Evolutionary conservation across 2,113 vertebrate species (phyloP).

Genomic region (Trichomycterus rosablanca): DNA sequence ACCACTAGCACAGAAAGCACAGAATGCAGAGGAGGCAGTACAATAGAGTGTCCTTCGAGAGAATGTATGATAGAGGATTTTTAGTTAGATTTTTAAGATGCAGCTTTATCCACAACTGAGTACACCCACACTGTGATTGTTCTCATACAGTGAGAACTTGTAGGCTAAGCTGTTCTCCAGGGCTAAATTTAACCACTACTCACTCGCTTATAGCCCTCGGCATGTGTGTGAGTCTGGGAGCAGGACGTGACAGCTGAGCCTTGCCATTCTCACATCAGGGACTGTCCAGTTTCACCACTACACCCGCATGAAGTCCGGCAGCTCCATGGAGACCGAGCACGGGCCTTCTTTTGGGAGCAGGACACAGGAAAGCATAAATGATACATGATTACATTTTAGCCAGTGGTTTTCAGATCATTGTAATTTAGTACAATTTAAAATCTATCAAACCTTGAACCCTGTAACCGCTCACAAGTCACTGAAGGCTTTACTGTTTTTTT

Average conservation of each 20-base stretch:
- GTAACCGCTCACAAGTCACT: constrained; percentile 1
- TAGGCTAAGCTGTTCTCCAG: constrained; percentile 41
- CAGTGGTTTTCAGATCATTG: constrained; percentile 2
- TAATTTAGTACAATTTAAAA: neutral
- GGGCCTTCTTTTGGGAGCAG: neutral
- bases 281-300: constrained; percentile 22
- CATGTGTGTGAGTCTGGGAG: constrained; percentile 55
- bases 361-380: neutral
- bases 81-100: constrained; percentile 24
- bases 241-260: constrained; percentile 48
- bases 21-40: constrained; percentile 8
- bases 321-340: neutral
- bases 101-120: constrained; percentile 45
- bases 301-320: constrained; percentile 14
- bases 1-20: constrained; percentile 3
- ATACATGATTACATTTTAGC: neutral
- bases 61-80: neutral
- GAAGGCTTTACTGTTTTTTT: neutral
- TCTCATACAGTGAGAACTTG: constrained; percentile 49
- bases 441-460: neutral
- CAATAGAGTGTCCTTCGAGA: constrained; percentile 2
- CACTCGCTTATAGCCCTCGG: constrained; percentile 53
- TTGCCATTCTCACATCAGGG: constrained; percentile 25
- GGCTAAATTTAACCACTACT: constrained; percentile 67
- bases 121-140: constrained; percentile 51